Conservation (phyloP, 2,113 vertebrate genomes). For the Odobenus rosmarus region DNA sequence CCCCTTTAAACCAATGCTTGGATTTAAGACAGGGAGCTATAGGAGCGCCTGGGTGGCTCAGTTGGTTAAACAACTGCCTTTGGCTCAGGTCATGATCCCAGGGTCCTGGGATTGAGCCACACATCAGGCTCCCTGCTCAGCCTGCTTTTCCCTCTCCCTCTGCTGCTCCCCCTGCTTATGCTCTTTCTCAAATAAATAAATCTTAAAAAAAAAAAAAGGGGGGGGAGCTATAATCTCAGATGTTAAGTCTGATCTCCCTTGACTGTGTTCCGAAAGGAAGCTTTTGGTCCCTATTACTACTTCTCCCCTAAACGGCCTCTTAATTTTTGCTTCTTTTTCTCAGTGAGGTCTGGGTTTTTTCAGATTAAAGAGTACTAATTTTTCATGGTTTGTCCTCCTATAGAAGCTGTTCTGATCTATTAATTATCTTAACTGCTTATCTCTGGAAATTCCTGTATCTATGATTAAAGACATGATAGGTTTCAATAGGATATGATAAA, state of each 20-base stretch:
- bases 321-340: neutral
- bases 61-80: no score
- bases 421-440: neutral
- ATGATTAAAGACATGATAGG: neutral
- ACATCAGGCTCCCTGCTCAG: no score
- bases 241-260: neutral
- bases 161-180: no score
- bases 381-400: neutral
- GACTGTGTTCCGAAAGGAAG: neutral
- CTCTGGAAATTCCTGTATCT: neutral
- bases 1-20: neutral
- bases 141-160: no score
- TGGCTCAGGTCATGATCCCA: no score
- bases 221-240: neutral
- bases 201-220: neutral
- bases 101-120: no score
- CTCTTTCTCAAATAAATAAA: no score
- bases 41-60: neutral
- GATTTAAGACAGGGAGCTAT: neutral
- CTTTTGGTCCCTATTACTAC: neutral
- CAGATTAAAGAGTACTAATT: neutral
- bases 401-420: neutral
- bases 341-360: neutral
- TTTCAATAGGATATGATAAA: neutral
- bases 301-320: neutral